These are phyloP conservation scores for Trogon melanurus DNA, from an alignment of 2,113 vertebrate genomes.

Conservation along the genomic window DNA sequence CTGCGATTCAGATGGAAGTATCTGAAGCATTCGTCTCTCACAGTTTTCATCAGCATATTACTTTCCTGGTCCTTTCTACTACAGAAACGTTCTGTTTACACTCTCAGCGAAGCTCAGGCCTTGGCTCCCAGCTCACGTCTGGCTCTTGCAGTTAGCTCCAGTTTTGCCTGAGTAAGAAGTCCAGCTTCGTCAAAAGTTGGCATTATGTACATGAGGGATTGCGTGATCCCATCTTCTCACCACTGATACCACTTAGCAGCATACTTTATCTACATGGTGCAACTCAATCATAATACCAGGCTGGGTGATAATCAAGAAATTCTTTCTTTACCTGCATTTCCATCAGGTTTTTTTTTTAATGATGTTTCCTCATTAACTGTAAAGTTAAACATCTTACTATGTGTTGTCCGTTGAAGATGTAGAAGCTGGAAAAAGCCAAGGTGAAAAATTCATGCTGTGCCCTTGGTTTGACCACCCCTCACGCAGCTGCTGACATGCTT, in stretches of 20 bases:
- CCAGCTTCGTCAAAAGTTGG: not conserved
- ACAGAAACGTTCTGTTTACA: not conserved
- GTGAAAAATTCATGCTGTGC: conserved; percentile 26
- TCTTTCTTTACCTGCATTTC: not conserved
- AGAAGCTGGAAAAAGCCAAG: not conserved
- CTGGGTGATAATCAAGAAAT: not conserved
- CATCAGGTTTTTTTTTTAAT: not conserved
- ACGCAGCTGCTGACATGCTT: not conserved
- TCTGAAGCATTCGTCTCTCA: not conserved
- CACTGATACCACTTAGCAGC: not conserved
- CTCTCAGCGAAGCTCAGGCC: not conserved
- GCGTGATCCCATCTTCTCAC: not conserved
- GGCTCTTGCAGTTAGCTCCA: not conserved
- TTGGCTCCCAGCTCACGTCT: not conserved
- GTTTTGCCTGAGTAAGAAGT: not conserved
- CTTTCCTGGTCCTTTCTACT: not conserved
- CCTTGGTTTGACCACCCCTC: conserved; percentile 4
- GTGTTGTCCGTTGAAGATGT: not conserved
- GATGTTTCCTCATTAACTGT: not conserved
- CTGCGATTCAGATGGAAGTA: not conserved
- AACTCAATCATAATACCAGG: not conserved
- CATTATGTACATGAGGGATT: not conserved
- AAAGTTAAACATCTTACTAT: not conserved
- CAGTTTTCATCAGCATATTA: not conserved
- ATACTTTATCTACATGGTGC: not conserved